Evolutionary conservation across 2,888 invertebrate species (phyloP).

Genomic region (Byasa hedistus): DNA sequence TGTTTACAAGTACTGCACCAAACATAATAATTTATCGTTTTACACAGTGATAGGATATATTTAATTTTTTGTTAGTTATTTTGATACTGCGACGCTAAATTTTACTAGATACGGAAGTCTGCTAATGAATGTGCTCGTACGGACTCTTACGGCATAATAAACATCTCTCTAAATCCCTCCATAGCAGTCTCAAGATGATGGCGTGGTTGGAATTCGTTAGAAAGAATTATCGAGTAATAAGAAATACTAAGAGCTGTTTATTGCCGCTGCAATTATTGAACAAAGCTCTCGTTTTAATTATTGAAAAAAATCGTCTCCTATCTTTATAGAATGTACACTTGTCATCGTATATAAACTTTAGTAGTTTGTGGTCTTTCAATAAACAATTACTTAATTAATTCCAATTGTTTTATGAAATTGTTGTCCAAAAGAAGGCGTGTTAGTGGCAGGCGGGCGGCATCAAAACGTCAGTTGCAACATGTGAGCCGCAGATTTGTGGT

Average conservation of each 20-base stretch:
- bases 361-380: not conserved
- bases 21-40: too few relatives aligned
- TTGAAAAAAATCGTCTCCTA: too few relatives aligned
- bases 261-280: too few relatives aligned
- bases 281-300: too few relatives aligned
- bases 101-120: not conserved
- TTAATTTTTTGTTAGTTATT: not conserved
- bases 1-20: too few relatives aligned
- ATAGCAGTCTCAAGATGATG: not conserved
- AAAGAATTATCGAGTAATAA: not conserved
- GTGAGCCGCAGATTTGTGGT: slow-evolving; percentile 73
- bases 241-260: too few relatives aligned
- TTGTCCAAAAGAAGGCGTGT: slow-evolving; percentile 61
- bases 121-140: slow-evolving; percentile 2
- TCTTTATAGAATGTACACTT: not conserved
- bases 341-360: not conserved
- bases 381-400: not conserved
- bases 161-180: not conserved
- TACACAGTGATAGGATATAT: too few relatives aligned
- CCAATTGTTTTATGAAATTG: slow-evolving; percentile 28
- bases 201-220: not conserved
- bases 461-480: slow-evolving; percentile 58
- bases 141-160: not conserved
- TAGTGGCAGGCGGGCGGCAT: slow-evolving; percentile 49
- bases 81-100: not conserved